Percentiles rank a stretch among this genome's conserved stretches.
Evolutionary conservation across 2,113 vertebrate genomes (phyloP).

Genomic region (Tetraodon nigroviridis): DNA sequence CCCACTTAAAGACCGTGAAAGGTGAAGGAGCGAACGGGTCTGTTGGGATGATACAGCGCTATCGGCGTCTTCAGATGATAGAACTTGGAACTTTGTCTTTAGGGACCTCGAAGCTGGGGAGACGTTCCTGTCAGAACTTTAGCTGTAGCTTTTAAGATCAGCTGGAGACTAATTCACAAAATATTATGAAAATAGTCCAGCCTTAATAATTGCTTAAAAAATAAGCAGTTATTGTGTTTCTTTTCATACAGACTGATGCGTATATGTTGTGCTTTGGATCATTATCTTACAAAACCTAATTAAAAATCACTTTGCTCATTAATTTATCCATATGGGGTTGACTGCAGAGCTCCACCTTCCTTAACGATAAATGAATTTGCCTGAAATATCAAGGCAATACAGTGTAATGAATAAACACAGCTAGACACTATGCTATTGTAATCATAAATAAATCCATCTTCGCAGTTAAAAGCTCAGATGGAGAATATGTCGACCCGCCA

Average conservation of each 20-base stretch:
- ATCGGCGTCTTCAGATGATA: no score
- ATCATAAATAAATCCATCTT: constrained; percentile 56
- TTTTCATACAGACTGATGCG: not conserved
- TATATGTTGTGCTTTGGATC: not conserved
- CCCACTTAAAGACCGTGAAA: no score
- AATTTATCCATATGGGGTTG: constrained; percentile 11
- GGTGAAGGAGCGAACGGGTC: no score
- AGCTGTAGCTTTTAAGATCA: no score
- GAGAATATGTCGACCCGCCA: constrained; percentile 14
- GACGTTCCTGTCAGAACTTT: no score
- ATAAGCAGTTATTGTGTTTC: not conserved
- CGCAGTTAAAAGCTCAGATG: constrained; percentile 18
- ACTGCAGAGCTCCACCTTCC: constrained; percentile 6
- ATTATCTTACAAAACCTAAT: constrained; percentile 8
- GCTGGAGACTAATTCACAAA: no score
- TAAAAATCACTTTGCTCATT: constrained; percentile 14
- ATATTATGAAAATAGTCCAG: no score
- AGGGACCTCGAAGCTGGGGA: no score
- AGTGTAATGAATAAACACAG: constrained; percentile 32
- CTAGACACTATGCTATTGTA: constrained; percentile 17
- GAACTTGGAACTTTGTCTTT: no score
- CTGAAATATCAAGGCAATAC: constrained; percentile 17
- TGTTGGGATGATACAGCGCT: no score
- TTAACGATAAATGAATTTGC: constrained; percentile 24
- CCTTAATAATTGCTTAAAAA: not conserved